Percentiles rank a stretch among this genome's conserved stretches.
phyloP scores from a whole-genome alignment of 2,113 vertebrate species.

The Stigmatopora argus region DNA sequence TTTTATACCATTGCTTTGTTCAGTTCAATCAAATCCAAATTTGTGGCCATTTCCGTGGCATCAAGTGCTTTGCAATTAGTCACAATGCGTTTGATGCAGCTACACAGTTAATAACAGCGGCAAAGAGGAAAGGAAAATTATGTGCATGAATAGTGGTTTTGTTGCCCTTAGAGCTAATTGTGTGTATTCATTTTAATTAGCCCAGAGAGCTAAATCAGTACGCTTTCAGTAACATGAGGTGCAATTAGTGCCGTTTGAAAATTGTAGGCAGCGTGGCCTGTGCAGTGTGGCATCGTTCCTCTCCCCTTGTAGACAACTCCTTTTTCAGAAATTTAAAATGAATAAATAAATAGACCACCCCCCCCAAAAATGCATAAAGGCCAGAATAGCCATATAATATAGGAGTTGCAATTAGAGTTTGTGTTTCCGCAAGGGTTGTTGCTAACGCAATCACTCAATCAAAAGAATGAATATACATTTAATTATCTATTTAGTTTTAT shows the following conservation, averaged over 20 bases:
- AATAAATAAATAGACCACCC: too few relatives aligned
- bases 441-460: too few relatives aligned
- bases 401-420: too few relatives aligned
- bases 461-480: too few relatives aligned
- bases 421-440: too few relatives aligned
- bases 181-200: constrained; percentile 77
- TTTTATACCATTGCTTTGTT: constrained; percentile 20
- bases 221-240: constrained; percentile 58
- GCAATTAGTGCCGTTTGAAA: constrained; percentile 64
- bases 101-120: constrained; percentile 56
- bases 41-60: constrained; percentile 43
- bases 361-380: neutral
- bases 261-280: constrained; percentile 46
- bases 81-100: constrained; percentile 51
- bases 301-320: constrained; percentile 35
- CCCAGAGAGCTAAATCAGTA: constrained; percentile 70
- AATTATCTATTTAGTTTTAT: too few relatives aligned
- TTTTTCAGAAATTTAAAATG: neutral
- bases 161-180: constrained; percentile 65
- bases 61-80: constrained; percentile 66
- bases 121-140: constrained; percentile 44
- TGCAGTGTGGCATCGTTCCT: constrained; percentile 35
- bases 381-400: too few relatives aligned
- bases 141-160: constrained; percentile 38
- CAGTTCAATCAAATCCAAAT: constrained; percentile 42